Conservation (phyloP, 2,797 vertebrate genomes). For the Eidolon dupreanum region DNA sequence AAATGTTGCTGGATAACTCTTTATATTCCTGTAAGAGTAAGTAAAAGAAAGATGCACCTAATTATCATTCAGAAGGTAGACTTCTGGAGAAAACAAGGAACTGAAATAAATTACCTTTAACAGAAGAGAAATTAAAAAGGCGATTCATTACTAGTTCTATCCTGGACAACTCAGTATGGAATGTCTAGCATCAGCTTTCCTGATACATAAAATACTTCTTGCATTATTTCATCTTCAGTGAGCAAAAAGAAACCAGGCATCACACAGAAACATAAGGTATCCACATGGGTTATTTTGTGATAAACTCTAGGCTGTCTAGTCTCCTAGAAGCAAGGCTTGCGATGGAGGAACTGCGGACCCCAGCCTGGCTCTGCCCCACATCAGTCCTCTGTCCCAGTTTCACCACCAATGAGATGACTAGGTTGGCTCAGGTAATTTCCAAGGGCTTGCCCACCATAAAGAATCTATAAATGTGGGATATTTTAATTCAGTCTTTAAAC, state of each 20-base stretch:
- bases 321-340: neutral
- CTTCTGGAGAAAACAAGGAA: constrained; percentile 45
- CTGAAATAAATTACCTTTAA: constrained; percentile 46
- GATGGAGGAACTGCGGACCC: neutral
- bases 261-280: neutral
- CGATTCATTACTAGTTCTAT: neutral
- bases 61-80: constrained; percentile 22
- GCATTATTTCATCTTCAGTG: neutral
- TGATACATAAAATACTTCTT: neutral
- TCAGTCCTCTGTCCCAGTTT: neutral
- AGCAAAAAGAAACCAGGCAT: neutral
- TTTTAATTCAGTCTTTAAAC: neutral
- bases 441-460: neutral
- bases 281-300: neutral
- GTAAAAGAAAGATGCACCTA: constrained; percentile 15
- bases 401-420: neutral
- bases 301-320: neutral
- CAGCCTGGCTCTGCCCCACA: neutral
- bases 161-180: neutral
- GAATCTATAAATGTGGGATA: neutral
- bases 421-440: neutral
- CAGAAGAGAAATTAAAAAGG: constrained; percentile 33
- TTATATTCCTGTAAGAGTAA: neutral
- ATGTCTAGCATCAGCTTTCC: neutral
- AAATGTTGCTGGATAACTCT: neutral